Conservation (phyloP, 2,888 invertebrate species). For the Drosophila diplacantha region DNA sequence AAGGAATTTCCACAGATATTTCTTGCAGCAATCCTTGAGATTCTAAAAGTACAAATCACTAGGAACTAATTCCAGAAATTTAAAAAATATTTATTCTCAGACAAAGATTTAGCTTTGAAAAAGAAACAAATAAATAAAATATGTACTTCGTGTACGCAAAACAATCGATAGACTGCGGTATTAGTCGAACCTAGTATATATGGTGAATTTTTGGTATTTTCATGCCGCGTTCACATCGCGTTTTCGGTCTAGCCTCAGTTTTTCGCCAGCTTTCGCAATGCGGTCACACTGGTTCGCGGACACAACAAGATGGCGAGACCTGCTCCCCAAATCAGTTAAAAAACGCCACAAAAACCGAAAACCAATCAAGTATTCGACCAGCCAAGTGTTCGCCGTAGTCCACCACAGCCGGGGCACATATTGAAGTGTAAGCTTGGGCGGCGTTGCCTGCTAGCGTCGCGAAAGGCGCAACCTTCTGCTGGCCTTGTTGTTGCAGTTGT, state of each 20-base stretch:
- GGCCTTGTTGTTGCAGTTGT: slow-evolving; percentile 54
- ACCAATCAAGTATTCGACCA: slow-evolving; percentile 40
- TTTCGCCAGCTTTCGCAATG: slow-evolving; percentile 46
- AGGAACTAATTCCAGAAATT: background rate
- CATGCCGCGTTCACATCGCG: slow-evolving; percentile 7
- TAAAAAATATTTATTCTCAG: background rate
- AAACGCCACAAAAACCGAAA: slow-evolving; percentile 53
- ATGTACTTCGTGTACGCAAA: background rate
- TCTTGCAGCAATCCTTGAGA: no score
- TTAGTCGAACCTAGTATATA: background rate
- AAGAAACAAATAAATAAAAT: background rate
- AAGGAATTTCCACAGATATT: no score
- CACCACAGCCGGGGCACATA: slow-evolving; percentile 38
- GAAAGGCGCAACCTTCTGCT: slow-evolving; percentile 52
- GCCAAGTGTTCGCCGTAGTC: slow-evolving; percentile 40
- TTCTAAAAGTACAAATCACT: background rate
- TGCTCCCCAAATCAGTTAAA: slow-evolving; percentile 49
- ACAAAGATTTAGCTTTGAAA: background rate
- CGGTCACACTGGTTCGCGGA: slow-evolving; percentile 58
- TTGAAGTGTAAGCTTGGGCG: slow-evolving; percentile 41
- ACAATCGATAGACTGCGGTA: slow-evolving; percentile 10
- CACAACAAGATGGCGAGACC: slow-evolving; percentile 68
- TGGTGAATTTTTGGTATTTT: slow-evolving; percentile 23
- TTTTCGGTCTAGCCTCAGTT: slow-evolving; percentile 29
- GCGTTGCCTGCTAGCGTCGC: slow-evolving; percentile 46